Evolutionary conservation across 2,797 vertebrate genomes (phyloP).

Genomic region (Acrocephalus scirpaceus): DNA sequence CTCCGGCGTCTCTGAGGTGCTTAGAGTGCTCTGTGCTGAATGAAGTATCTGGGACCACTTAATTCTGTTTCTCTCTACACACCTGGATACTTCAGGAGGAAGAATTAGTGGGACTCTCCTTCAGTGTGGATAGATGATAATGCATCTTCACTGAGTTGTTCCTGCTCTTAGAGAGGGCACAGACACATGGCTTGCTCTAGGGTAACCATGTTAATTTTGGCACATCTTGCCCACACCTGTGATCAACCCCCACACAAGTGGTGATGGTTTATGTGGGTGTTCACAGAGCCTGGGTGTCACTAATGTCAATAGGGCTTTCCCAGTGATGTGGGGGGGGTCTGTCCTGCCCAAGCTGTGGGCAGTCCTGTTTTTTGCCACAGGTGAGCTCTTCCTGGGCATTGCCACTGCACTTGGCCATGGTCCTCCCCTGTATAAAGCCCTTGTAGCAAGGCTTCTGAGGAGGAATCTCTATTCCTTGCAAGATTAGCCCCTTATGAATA

Average conservation of each 20-base stretch:
- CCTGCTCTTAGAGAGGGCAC: not conserved
- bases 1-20: not conserved
- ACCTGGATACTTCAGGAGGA: not conserved
- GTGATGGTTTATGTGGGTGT: not conserved
- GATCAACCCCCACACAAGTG: rapidly evolving
- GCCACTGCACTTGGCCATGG: not conserved
- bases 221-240: not conserved
- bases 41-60: not conserved
- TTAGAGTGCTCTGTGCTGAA: not conserved
- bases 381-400: not conserved
- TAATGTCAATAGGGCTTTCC: not conserved
- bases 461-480: not conserved
- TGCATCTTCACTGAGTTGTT: not conserved
- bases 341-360: not conserved
- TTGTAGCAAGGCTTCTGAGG: not conserved
- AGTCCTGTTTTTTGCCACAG: not conserved
- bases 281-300: not conserved
- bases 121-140: not conserved
- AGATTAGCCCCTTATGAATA: not conserved
- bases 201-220: not conserved
- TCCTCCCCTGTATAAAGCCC: not conserved
- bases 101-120: not conserved
- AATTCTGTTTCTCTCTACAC: not conserved
- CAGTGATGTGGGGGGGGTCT: not conserved
- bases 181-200: not conserved